phyloP scores from a whole-genome alignment of 2,797 vertebrate genomes.

The Poecilia gillii region DNA sequence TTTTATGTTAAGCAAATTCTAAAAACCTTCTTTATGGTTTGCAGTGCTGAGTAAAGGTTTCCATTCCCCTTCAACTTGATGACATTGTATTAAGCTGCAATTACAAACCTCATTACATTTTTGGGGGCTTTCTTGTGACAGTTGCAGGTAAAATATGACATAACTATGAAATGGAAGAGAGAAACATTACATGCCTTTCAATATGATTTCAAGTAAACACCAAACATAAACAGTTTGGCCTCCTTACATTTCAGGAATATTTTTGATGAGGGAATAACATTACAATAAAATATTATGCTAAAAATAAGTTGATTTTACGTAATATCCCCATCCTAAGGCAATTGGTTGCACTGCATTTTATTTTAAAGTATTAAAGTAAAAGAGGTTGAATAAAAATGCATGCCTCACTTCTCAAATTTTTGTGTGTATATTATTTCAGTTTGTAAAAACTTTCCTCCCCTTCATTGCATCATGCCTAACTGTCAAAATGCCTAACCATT shows the following conservation, averaged over 20 bases:
- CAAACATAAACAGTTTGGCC: not conserved
- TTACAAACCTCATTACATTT: not conserved
- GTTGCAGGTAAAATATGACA: not conserved
- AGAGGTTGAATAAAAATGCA: not conserved
- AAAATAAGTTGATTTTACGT: too few species aligned
- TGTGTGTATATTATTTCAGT: too few species aligned
- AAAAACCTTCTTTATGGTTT: not conserved
- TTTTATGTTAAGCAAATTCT: not conserved
- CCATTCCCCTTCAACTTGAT: not conserved
- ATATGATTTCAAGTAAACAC: not conserved
- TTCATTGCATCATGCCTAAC: slow-evolving; percentile 1
- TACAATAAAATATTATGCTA: too few species aligned
- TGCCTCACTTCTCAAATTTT: not conserved
- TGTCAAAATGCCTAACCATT: not conserved
- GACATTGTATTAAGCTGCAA: not conserved
- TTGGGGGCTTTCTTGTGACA: not conserved
- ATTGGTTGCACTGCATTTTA: not conserved
- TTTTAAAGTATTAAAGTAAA: not conserved
- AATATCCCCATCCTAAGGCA: not conserved
- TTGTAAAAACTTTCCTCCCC: not conserved
- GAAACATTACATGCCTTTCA: not conserved
- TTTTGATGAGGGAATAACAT: too few species aligned
- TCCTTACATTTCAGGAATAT: not conserved
- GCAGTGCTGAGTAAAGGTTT: not conserved
- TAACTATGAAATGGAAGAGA: not conserved